Base-by-base conservation (phyloP, 1,140 invertebrate genomes). In the Oncopodura yosiiana region DNA sequence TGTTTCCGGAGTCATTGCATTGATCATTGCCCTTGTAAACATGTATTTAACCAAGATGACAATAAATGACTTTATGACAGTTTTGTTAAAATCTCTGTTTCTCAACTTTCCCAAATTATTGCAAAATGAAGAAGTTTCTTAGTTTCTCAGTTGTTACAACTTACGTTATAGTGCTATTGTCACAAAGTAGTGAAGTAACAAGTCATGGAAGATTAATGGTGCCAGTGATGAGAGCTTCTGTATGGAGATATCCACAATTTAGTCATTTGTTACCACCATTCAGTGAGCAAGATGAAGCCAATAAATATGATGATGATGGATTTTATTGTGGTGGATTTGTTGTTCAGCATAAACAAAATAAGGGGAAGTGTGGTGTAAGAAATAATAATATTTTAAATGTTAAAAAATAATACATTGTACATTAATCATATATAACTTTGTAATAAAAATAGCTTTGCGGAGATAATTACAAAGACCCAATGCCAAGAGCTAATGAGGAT, bases 221-320 rank as follows among this genome's bases (percentile, higher is more conserved):
- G 19, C 71, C 70, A 8, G 65, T 66, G 19, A 67, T 65, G 56
- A 56, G 71, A 27, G 65, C 66, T 36, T 68, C 66, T 11, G 56
- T 69, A n/a, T 72, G 70, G 70, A 42, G 70, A 19, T 56, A 61
- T 18, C 29, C 19, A 11, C 24, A 45, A 12, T 56, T 56, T 21
- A 8, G 14, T 1, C 32, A 36, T n/a, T 32, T 41, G 9, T 44
- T 38, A 29, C 49, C 70, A 26, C 69, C 70, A 3, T 64, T 68
- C 16, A 75, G n/a, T n/a, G n/a, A n/a, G n/a, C n/a, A n/a, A n/a
- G n/a, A n/a, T n/a, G n/a, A n/a, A n/a, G n/a, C n/a, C n/a, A n/a
- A n/a, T n/a, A n/a, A 77, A 64, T 77, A 75, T 61, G 71, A 75
- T 61, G 75, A 77, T 60, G 73, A 71, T 48, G 74, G 73, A 61